A percentile compares a stretch with the other conserved stretches of the same genome.
Evolutionary conservation across 2,113 vertebrate genomes (phyloP).

Genomic region (Synchiropus splendidus): DNA sequence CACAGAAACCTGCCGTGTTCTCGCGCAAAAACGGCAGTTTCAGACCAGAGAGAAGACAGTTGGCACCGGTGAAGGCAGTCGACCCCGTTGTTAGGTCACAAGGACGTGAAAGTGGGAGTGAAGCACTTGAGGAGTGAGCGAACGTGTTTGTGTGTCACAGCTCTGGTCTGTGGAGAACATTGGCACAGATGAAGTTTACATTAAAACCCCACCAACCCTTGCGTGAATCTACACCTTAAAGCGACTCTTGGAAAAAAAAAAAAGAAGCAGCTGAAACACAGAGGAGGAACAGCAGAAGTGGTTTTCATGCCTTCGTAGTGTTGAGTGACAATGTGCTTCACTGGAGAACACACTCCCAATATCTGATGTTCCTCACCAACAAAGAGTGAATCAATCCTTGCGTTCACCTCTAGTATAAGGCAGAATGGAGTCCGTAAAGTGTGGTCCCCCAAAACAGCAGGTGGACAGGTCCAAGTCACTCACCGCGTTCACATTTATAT

Average conservation of each 20-base stretch:
- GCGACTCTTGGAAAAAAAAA: too few relatives aligned
- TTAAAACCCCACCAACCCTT: neutral
- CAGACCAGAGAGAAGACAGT: too few relatives aligned
- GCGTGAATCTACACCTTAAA: conserved; percentile 9
- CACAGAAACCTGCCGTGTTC: too few relatives aligned
- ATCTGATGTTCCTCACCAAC: too few relatives aligned
- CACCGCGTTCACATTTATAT: neutral
- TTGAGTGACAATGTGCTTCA: conserved; percentile 47
- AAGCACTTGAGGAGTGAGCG: conserved; percentile 35
- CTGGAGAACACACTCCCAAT: too few relatives aligned
- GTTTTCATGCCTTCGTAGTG: conserved; percentile 39
- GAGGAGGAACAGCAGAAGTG: conserved; percentile 14
- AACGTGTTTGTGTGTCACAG: conserved; percentile 34
- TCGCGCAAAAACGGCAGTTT: conserved; percentile 59
- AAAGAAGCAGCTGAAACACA: conserved; percentile 29
- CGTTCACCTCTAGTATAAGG: conserved; percentile 39
- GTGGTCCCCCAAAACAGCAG: conserved; percentile 10
- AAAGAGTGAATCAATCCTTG: too few relatives aligned
- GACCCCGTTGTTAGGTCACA: too few relatives aligned
- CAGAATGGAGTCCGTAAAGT: conserved; percentile 40
- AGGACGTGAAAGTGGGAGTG: too few relatives aligned
- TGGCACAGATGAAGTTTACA: conserved; percentile 48
- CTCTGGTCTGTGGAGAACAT: conserved; percentile 48
- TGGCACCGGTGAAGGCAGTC: too few relatives aligned
- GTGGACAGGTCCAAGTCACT: conserved; percentile 51